Conservation (phyloP, 2,888 invertebrate species). For the Acrocera orbiculus region DNA sequence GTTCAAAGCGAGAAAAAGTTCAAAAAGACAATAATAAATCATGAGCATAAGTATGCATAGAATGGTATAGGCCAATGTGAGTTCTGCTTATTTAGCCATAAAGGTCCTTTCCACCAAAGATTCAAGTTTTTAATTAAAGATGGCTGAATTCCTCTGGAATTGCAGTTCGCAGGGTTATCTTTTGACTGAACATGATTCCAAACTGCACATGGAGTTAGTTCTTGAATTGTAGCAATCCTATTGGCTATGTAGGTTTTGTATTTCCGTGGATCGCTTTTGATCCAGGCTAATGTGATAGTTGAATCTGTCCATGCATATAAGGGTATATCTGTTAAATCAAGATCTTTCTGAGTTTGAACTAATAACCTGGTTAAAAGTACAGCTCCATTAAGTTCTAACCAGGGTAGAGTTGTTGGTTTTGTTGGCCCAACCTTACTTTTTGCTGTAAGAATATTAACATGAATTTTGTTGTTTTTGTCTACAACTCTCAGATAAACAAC, state of each 20-base stretch:
- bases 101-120: no score
- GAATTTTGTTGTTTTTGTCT: neutral
- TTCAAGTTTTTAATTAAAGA: neutral
- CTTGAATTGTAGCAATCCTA: neutral
- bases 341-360: neutral
- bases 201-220: neutral
- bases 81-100: no score
- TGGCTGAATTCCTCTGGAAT: neutral
- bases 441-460: slow-evolving; percentile 1
- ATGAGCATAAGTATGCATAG: no score
- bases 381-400: slow-evolving; percentile 5
- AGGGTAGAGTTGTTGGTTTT: slow-evolving; percentile 4
- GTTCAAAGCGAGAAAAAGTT: no score
- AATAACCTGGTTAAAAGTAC: slow-evolving; percentile 4
- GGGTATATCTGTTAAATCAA: neutral
- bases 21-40: no score
- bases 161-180: neutral
- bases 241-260: neutral
- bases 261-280: neutral
- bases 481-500: slow-evolving; percentile 2
- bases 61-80: no score
- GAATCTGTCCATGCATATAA: slow-evolving; percentile 5
- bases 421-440: slow-evolving; percentile 8
- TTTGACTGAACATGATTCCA: no score
- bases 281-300: slow-evolving; percentile 3